phyloP scores from a whole-genome alignment of 2,113 vertebrate species.

The Collichthys lucidus region DNA sequence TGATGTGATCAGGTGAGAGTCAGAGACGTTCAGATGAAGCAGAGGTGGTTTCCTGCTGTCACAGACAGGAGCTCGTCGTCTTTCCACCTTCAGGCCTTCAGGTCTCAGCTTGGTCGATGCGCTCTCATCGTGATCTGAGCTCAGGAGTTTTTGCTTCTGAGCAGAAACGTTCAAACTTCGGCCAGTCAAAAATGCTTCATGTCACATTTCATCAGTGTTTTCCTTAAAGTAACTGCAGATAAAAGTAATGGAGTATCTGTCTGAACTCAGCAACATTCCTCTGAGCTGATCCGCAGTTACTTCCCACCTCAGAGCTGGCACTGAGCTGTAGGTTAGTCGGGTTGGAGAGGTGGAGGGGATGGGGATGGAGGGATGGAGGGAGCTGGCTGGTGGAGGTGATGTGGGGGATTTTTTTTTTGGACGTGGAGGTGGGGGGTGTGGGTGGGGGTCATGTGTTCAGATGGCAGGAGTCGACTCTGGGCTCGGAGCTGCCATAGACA shows the following conservation, averaged over 20 bases:
- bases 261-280: neutral
- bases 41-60: neutral
- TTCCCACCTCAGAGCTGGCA: neutral
- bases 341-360: constrained; percentile 52
- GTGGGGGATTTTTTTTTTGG: neutral
- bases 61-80: too few species aligned
- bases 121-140: too few species aligned
- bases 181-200: neutral
- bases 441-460: constrained; percentile 75
- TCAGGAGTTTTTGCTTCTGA: too few species aligned
- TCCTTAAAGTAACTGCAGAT: neutral
- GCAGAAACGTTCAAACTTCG: neutral
- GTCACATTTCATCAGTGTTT: neutral
- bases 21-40: neutral
- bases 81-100: neutral
- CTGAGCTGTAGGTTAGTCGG: neutral
- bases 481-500: constrained; percentile 88
- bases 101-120: neutral
- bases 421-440: constrained; percentile 16
- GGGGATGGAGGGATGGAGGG: constrained; percentile 29
- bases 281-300: neutral
- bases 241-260: neutral
- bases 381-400: constrained; percentile 46
- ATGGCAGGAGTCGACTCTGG: constrained; percentile 82
- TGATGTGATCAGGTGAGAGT: neutral